A percentile compares a stretch with the other conserved stretches of the same genome.
Conservation (phyloP, 2,888 invertebrate species). For the Microplitis deprimator region DNA sequence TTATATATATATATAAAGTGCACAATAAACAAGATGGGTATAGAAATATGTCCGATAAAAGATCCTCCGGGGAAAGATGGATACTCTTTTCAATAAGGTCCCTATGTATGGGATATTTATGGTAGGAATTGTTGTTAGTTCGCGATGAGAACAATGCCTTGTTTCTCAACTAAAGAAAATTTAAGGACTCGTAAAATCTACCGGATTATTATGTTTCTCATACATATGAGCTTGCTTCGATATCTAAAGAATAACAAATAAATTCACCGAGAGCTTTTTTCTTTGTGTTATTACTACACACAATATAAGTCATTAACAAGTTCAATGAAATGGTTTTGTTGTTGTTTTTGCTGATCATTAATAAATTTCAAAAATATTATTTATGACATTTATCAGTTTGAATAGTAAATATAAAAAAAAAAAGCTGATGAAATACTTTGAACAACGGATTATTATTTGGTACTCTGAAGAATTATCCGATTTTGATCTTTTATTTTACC, state of each 20-base stretch:
- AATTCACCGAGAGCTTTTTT: too few relatives aligned
- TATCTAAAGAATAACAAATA: too few relatives aligned
- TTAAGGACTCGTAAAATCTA: constrained; percentile 18
- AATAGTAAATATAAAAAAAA: background rate
- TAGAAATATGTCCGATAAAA: constrained; percentile 31
- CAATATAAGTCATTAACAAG: too few relatives aligned
- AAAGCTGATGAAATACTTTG: background rate
- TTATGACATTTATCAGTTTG: too few relatives aligned
- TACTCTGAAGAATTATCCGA: background rate
- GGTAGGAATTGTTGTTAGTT: constrained; percentile 18
- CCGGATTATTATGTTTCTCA: constrained; percentile 1
- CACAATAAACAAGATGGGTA: background rate
- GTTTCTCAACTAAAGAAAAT: constrained; percentile 21
- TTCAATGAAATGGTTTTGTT: too few relatives aligned
- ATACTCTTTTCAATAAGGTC: constrained; percentile 17
- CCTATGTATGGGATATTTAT: constrained; percentile 7
- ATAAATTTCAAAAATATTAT: too few relatives aligned
- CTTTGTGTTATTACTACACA: too few relatives aligned
- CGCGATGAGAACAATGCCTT: constrained; percentile 23
- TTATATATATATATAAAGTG: constrained; percentile 10
- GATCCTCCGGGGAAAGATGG: constrained; percentile 32
- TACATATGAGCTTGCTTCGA: background rate
- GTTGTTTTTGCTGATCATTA: too few relatives aligned
- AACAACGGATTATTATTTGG: background rate
- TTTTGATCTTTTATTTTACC: background rate